Base-by-base conservation (phyloP, 2,113 vertebrate species). In the Halcyon malimbica region DNA sequence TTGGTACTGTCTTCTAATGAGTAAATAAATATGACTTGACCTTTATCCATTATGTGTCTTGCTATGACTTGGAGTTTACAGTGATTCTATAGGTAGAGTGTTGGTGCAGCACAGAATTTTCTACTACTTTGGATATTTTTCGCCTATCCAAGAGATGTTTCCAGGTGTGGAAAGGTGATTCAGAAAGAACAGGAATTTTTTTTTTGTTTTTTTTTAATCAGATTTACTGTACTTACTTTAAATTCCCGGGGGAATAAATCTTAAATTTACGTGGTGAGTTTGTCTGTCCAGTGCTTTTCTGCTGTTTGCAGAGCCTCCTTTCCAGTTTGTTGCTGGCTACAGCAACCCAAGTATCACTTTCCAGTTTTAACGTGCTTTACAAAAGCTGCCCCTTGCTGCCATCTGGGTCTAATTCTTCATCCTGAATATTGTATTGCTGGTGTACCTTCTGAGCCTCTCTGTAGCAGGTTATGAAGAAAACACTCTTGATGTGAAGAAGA, bases 401-500 rank as follows among this genome's bases (percentile, higher is more conserved):
- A 21, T 35, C 42, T 64, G 57, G 35, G 31, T 24, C 57, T 71
- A 37, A 37, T 57, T 46, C 26, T 79, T 53, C 11, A 25, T 53
- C 33, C 28, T 85, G 28, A 35, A n/a, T 85, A 20, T 20, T 67
- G 33, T 39, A 26, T 25, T 65, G 42, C 26, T 71, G 16, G 42
- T 7, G 14, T 18, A 33, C 26, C 31, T 57, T 41, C 41, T 42
- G 57, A 37, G 11, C 11, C 25, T 78, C n/a, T 54, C 41, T 35
- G 1, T 13, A 37, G 31, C 3, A 18, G 21, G 5, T 57, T 71
- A 31, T 21, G 13, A 18, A 70, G 39, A 69, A 77, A 77, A 29
- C 0, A 2, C 15, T 23, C 5, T 33, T 3, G 2, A 5, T 6
- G 37, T 16, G 51, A 51, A 64, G 59, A 42, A 35, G 42, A 10